A percentile compares a stretch with the other conserved stretches of the same genome.
These are phyloP conservation scores for Tetrapedia diversipes DNA, from an alignment of 2,888 invertebrate species.

Conservation along the genomic window DNA sequence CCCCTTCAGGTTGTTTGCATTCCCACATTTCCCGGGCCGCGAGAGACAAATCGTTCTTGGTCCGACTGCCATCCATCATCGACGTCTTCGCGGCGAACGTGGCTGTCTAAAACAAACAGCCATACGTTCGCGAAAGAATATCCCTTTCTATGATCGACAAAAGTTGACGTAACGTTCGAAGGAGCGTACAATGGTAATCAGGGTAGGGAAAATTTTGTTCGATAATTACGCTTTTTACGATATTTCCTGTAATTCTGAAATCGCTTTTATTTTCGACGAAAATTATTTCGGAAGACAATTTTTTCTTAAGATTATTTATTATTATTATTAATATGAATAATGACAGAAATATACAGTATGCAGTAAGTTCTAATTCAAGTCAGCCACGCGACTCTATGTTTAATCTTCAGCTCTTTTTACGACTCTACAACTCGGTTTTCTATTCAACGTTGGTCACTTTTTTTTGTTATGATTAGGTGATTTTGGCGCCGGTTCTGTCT, in stretches of 20 bases:
- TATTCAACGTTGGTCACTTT: too few relatives aligned
- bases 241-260: too few relatives aligned
- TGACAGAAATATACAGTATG: too few relatives aligned
- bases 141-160: conserved; percentile 40
- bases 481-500: too few relatives aligned
- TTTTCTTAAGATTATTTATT: too few relatives aligned
- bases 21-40: conserved; percentile 60
- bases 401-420: too few relatives aligned
- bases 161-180: conserved; percentile 27
- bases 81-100: conserved; percentile 45
- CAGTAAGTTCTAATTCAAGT: too few relatives aligned
- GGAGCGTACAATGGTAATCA: neutral
- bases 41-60: conserved; percentile 69
- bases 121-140: conserved; percentile 30
- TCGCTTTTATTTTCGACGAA: conserved; percentile 21
- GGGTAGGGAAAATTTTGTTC: conserved; percentile 39
- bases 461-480: too few relatives aligned
- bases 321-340: too few relatives aligned
- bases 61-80: conserved; percentile 66
- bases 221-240: conserved; percentile 47
- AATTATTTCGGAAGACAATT: too few relatives aligned
- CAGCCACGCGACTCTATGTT: too few relatives aligned
- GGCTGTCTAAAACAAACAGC: conserved; percentile 46
- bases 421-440: too few relatives aligned
- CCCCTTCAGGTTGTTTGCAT: conserved; percentile 51